A percentile compares a stretch with the other conserved stretches of the same genome.
phyloP scores from a whole-genome alignment of 64 coral and sea anemone genomes.

The Trachythela sp. region DNA sequence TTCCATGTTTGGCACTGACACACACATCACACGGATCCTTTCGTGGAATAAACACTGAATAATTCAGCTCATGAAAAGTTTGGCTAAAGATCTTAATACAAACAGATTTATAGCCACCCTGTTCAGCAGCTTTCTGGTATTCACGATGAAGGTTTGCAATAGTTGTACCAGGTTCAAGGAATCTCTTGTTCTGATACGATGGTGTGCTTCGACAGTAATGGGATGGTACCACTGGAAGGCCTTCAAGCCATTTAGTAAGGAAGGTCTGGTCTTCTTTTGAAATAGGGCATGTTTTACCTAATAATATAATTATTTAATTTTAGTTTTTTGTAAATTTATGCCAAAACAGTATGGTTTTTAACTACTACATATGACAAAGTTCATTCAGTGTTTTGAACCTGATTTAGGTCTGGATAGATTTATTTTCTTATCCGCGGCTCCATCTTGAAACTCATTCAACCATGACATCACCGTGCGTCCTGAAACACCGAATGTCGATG shows the following conservation, averaged over 20 bases:
- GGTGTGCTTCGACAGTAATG: slow-evolving; percentile 24
- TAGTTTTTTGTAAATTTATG: too few relatives aligned
- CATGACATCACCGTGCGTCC: neutral
- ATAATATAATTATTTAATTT: neutral
- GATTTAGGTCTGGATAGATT: neutral
- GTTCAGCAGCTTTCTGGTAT: neutral
- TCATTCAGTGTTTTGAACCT: neutral
- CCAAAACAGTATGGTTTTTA: too few relatives aligned
- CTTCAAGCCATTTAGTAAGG: neutral
- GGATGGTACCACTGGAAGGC: neutral
- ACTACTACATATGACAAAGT: neutral
- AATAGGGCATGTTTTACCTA: neutral
- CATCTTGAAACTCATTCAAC: neutral
- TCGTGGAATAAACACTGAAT: slow-evolving; percentile 12
- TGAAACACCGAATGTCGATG: neutral
- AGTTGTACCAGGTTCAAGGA: slow-evolving; percentile 11
- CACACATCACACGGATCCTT: slow-evolving; percentile 36
- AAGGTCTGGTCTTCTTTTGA: neutral
- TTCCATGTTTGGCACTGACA: neutral
- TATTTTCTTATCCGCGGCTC: neutral
- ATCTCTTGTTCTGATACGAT: slow-evolving; percentile 9
- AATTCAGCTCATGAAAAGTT: neutral
- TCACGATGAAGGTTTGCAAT: neutral
- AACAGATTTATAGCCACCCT: neutral
- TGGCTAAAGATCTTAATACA: neutral